Conservation (phyloP, 2,797 vertebrate genomes). For the Chrysocyon brachyurus region DNA sequence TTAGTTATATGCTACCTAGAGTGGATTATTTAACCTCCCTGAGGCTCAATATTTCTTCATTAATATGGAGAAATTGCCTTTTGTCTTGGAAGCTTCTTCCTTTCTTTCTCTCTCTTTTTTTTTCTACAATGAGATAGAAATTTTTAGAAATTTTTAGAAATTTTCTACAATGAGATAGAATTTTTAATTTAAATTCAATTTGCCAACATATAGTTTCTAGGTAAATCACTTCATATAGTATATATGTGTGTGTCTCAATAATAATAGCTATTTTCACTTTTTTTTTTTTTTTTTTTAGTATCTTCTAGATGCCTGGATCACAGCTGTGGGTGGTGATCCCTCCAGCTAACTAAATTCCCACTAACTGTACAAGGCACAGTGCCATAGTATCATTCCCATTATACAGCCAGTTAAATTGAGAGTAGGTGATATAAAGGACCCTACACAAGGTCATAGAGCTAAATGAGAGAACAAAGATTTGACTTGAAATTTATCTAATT, state of each 20-base stretch:
- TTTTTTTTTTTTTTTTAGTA: neutral
- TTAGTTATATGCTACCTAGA: neutral
- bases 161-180: too few species aligned
- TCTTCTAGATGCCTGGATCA: neutral
- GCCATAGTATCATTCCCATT: neutral
- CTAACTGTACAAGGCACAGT: neutral
- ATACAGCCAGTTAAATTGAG: neutral
- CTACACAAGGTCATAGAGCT: neutral
- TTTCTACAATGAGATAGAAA: too few species aligned
- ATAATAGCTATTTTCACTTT: neutral
- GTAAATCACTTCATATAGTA: neutral
- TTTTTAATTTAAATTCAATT: too few species aligned
- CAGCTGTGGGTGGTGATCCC: neutral
- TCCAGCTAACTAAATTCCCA: neutral
- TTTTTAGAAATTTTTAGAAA: too few species aligned
- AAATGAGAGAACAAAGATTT: neutral
- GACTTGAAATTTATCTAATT: constrained; percentile 16
- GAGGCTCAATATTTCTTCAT: neutral
- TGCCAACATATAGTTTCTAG: neutral
- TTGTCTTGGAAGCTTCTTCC: neutral
- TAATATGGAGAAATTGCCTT: neutral
- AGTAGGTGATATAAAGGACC: neutral
- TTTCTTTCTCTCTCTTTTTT: too few species aligned
- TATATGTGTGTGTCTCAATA: neutral
- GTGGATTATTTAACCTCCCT: neutral